Percentiles rank a stretch among this genome's conserved stretches.
phyloP scores from a whole-genome alignment of 2,113 vertebrate genomes.

The Hemiscyllium ocellatum region DNA sequence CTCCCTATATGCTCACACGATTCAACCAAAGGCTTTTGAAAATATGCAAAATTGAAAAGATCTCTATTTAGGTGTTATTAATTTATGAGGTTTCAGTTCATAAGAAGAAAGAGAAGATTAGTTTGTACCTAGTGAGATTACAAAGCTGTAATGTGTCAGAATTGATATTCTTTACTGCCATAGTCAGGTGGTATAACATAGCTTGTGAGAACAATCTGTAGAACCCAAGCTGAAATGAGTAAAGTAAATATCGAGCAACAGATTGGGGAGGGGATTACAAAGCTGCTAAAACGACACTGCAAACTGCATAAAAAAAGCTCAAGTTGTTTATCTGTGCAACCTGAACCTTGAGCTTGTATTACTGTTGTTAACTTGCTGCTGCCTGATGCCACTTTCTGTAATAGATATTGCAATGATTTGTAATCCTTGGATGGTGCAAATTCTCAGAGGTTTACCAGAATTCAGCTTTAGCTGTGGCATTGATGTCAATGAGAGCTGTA shows the following conservation, averaged over 20 bases:
- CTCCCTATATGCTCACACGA: slow-evolving; percentile 25
- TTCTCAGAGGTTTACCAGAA: not conserved
- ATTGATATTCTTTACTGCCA: not conserved
- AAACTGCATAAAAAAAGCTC: not conserved
- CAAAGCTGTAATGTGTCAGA: slow-evolving; percentile 27
- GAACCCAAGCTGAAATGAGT: not conserved
- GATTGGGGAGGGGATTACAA: not conserved
- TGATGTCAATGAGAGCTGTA: not conserved
- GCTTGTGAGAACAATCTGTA: slow-evolving; percentile 6
- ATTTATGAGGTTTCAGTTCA: slow-evolving; percentile 37
- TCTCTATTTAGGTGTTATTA: slow-evolving; percentile 33
- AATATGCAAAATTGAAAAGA: slow-evolving; percentile 37
- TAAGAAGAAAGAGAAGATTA: slow-evolving; percentile 29
- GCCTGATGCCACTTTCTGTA: not conserved
- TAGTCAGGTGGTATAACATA: not conserved
- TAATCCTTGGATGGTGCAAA: slow-evolving; percentile 7
- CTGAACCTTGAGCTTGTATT: slow-evolving; percentile 27
- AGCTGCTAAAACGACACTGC: not conserved
- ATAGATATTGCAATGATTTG: slow-evolving; percentile 12
- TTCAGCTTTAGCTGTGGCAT: not conserved
- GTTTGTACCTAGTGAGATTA: slow-evolving; percentile 31
- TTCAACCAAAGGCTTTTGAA: slow-evolving; percentile 36
- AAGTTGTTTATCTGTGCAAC: slow-evolving; percentile 1
- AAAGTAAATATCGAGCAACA: slow-evolving; percentile 6
- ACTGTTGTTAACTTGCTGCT: not conserved